Evolutionary conservation across 2,797 vertebrate genomes (phyloP), one percentile per base, ranked within the genome.

Genomic region (Perodicticus potto): DNA sequence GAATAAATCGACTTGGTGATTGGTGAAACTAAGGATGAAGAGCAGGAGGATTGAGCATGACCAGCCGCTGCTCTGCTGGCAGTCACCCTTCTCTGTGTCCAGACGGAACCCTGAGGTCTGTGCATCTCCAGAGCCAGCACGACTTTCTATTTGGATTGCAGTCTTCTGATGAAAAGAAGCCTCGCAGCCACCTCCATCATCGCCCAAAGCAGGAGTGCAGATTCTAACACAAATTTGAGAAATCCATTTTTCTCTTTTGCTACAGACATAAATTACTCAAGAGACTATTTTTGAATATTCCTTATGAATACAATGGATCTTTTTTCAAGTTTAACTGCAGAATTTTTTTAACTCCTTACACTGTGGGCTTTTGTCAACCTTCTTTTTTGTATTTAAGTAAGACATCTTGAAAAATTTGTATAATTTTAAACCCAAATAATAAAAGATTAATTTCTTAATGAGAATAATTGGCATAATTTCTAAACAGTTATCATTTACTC

Each of bases 301-400:
- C 2, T 5, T 88, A 7, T 3, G 17, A 87, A 61, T 77, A 89
- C 22, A 78, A 5, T 72, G 16, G 17, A 7, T 73, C 2, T 29
- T 32, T 86, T 94, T 65, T 81, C 70, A 87, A 45, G 57, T 88
- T 94, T 67, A 3, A 45, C n/a, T 65, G 25, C 19, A 63, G 7
- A 23, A 32, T 34, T 40, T 85, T 53, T 95, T 61, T 9, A 17
- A 67, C 22, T 88, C 59, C 6, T 93, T 76, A 32, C 5, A 27
- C 29, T 53, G n/a, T 72, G 32, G 4, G 3, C 22, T 23, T 53
- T 84, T 61, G 55, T 67, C 19, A 81, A 34, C 37, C 63, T 17
- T 19, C 77, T 88, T 76, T 89, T 40, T 89, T 95, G 55, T 73
- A 86, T 55, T n/a, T 45, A 76, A 96, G 37, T 57, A 49, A 94